Conservation (phyloP, 1,140 invertebrate genomes). For the Drosophila pallidifrons region DNA sequence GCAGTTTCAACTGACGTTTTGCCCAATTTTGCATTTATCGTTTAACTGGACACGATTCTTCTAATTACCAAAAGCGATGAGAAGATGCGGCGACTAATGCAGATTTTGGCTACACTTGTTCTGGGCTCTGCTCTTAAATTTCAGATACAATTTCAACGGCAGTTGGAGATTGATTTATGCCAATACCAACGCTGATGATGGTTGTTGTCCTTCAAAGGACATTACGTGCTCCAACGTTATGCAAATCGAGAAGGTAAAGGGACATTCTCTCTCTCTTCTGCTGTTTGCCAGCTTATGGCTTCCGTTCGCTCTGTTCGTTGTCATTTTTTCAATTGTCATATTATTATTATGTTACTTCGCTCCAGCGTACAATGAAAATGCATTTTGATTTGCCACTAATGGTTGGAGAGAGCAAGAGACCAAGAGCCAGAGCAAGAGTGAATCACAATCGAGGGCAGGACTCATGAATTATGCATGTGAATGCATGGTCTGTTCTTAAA, state of each 20-base stretch:
- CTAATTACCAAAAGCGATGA: constrained; percentile 25
- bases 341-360: constrained; percentile 57
- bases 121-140: constrained; percentile 6
- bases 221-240: constrained; percentile 58
- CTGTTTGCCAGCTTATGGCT: neutral
- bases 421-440: neutral
- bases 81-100: constrained; percentile 31
- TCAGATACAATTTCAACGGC: constrained; percentile 43
- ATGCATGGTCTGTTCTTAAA: constrained; percentile 43
- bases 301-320: constrained; percentile 1
- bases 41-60: constrained; percentile 31
- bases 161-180: constrained; percentile 65
- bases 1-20: constrained; percentile 31
- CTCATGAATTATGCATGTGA: constrained; percentile 59
- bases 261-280: neutral
- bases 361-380: constrained; percentile 60
- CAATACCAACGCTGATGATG: constrained; percentile 17
- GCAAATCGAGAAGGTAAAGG: constrained; percentile 64
- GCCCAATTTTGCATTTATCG: constrained; percentile 61
- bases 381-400: constrained; percentile 75
- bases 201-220: constrained; percentile 35
- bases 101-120: constrained; percentile 32
- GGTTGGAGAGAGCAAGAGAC: neutral
- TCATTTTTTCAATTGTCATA: constrained; percentile 52
- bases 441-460: constrained; percentile 14